Conservation (phyloP, 2,797 vertebrate species). For the Lepus oiostolus region DNA sequence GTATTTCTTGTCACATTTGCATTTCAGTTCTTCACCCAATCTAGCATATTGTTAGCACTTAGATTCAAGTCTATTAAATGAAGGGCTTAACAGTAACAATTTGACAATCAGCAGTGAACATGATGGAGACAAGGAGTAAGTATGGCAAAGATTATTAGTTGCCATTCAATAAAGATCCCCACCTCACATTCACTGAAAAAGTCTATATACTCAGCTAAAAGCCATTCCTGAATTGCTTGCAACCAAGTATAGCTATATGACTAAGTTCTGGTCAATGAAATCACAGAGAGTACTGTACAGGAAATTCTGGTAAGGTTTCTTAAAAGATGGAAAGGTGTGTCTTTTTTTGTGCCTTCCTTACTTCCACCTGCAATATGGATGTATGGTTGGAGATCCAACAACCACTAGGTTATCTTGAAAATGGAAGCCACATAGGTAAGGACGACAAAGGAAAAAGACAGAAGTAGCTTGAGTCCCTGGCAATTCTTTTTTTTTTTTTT, state of each 20-base stretch:
- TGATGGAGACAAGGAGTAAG: background rate
- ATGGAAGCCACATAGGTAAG: background rate
- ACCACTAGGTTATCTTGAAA: conserved; percentile 4
- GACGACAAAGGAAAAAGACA: background rate
- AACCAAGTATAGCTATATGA: conserved; percentile 15
- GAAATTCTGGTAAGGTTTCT: conserved; percentile 29
- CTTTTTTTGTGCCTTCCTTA: conserved; percentile 26
- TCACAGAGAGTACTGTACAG: background rate
- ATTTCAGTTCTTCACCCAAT: conserved; percentile 28
- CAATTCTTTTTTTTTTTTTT: too few species aligned
- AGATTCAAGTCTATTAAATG: background rate
- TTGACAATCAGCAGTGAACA: background rate
- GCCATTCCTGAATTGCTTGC: conserved; percentile 45
- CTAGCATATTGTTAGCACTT: background rate
- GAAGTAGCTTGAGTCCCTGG: background rate
- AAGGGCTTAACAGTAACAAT: background rate
- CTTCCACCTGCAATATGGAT: conserved; percentile 2
- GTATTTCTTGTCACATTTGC: background rate
- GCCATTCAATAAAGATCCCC: background rate
- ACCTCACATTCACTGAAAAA: background rate
- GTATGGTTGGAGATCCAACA: background rate
- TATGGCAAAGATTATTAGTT: background rate
- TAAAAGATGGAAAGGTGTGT: background rate
- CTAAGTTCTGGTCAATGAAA: background rate
- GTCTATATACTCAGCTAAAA: background rate